phyloP scores from a whole-genome alignment of 2,888 invertebrate genomes.

The Ennomos erosarius region DNA sequence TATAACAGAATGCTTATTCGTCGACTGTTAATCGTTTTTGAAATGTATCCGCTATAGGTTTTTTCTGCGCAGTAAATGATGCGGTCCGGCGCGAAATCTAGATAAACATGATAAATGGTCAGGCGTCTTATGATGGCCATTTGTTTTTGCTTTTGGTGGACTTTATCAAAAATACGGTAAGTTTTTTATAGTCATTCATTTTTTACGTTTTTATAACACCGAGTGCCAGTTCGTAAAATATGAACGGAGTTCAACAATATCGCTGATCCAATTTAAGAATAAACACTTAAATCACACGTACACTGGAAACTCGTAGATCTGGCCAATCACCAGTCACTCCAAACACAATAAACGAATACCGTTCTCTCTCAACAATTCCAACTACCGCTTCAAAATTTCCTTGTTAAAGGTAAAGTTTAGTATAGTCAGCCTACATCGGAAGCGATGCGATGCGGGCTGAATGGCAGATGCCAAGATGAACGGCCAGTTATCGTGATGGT shows the following conservation, averaged over 20 bases:
- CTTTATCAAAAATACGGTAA: slow-evolving; percentile 50
- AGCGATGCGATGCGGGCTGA: slow-evolving; percentile 53
- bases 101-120: slow-evolving; percentile 74
- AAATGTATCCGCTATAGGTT: slow-evolving; percentile 63
- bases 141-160: slow-evolving; percentile 62
- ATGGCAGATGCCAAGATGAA: slow-evolving; percentile 50
- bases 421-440: slow-evolving; percentile 45
- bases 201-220: too few relatives aligned
- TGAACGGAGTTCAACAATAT: too few relatives aligned
- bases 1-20: slow-evolving; percentile 39
- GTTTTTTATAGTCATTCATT: slow-evolving; percentile 46
- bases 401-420: slow-evolving; percentile 7
- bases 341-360: slow-evolving; percentile 28
- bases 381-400: slow-evolving; percentile 4
- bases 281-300: too few relatives aligned
- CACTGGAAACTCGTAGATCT: slow-evolving; percentile 36
- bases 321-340: slow-evolving; percentile 27
- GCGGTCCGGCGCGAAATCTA: slow-evolving; percentile 68
- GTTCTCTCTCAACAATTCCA: slow-evolving; percentile 4
- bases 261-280: slow-evolving; percentile 37
- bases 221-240: too few relatives aligned
- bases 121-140: slow-evolving; percentile 61
- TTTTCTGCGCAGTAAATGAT: slow-evolving; percentile 62
- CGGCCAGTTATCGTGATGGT: slow-evolving; percentile 43
- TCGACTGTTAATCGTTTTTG: slow-evolving; percentile 55